phyloP scores from a whole-genome alignment of 2,888 invertebrate genomes.

The Leistus spinibarbis region DNA sequence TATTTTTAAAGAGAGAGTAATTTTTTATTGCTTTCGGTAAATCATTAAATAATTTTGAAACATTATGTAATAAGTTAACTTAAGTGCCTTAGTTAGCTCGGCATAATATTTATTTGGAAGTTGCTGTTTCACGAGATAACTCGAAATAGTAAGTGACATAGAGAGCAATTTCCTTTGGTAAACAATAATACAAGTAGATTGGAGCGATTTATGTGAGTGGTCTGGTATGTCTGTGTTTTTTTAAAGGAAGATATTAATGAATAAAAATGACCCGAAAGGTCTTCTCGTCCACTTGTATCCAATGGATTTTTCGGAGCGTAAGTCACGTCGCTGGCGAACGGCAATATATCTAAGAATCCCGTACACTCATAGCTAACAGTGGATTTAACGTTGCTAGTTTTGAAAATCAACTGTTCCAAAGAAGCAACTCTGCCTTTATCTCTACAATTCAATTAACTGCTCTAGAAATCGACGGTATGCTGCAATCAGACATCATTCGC shows the following conservation, averaged over 20 bases:
- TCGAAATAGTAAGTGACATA: no score
- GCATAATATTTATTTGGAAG: no score
- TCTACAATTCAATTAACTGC: conserved; percentile 33
- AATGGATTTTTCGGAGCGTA: conserved; percentile 22
- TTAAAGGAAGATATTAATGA: conserved; percentile 32
- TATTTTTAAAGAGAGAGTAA: no score
- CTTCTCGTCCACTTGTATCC: conserved; percentile 27
- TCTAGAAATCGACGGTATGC: conserved; percentile 24
- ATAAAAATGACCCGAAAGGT: conserved; percentile 24
- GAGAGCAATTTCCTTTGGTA: neutral
- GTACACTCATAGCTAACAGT: conserved; percentile 33
- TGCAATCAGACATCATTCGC: conserved; percentile 5
- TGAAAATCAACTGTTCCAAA: conserved; percentile 22
- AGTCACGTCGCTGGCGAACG: conserved; percentile 6
- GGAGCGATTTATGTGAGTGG: neutral
- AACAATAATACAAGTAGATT: neutral
- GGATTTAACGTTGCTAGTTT: conserved; percentile 25
- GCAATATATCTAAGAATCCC: conserved; percentile 33
- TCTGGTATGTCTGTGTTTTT: conserved; percentile 19
- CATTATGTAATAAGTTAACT: no score
- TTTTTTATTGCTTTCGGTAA: no score
- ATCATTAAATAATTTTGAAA: no score
- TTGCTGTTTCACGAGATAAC: no score
- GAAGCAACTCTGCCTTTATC: conserved; percentile 13
- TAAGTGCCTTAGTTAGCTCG: no score